phyloP scores from a whole-genome alignment of 2,113 vertebrate genomes.

The Gavialis gangeticus region DNA sequence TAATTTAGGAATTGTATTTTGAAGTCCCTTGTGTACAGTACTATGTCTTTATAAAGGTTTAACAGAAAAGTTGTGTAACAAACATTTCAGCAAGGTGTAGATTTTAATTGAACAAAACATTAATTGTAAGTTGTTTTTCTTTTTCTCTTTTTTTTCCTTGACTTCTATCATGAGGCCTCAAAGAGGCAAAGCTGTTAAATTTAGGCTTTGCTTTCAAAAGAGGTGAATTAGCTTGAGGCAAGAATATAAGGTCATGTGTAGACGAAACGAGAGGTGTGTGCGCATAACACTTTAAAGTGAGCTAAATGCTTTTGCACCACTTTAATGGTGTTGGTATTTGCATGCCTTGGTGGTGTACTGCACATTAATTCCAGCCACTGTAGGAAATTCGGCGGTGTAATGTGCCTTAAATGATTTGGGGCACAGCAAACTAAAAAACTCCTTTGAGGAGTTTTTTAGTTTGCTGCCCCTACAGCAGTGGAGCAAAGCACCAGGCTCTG shows the following conservation, averaged over 20 bases:
- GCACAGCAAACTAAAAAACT: too few relatives aligned
- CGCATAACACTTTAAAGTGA: too few relatives aligned
- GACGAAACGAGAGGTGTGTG: too few relatives aligned
- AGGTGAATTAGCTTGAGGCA: constrained; percentile 10
- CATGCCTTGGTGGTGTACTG: too few relatives aligned
- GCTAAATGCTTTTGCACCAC: too few relatives aligned
- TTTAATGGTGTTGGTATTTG: too few relatives aligned
- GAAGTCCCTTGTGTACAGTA: not conserved
- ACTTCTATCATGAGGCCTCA: constrained; percentile 23
- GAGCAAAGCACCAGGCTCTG: too few relatives aligned
- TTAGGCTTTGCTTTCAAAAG: constrained; percentile 55
- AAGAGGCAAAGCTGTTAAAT: constrained; percentile 19
- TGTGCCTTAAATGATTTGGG: too few relatives aligned
- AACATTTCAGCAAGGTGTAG: not conserved
- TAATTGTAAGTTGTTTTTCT: constrained; percentile 29
- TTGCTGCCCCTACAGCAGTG: too few relatives aligned
- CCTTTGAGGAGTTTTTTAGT: too few relatives aligned
- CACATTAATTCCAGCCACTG: too few relatives aligned
- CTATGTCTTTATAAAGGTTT: not conserved
- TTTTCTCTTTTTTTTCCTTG: not conserved
- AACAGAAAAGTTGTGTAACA: constrained; percentile 10
- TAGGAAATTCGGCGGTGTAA: too few relatives aligned
- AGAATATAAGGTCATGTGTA: not conserved
- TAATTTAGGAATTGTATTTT: constrained; percentile 14
- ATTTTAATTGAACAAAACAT: constrained; percentile 30